phyloP scores from a whole-genome alignment of 2,113 vertebrate species.

The Ceyx cyanopectus region DNA sequence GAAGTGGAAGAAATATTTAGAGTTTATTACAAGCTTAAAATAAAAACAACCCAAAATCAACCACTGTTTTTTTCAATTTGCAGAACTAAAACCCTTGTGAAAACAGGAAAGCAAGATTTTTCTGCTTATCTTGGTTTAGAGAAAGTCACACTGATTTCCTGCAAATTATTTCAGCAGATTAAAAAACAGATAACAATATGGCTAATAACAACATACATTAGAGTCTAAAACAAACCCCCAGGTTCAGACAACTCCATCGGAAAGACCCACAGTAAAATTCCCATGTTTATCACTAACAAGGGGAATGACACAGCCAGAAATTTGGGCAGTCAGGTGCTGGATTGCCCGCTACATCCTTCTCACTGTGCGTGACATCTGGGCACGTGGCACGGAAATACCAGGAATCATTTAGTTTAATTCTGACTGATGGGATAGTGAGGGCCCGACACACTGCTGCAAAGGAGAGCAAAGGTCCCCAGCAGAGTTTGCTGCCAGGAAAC shows the following conservation, averaged over 20 bases:
- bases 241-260: not conserved
- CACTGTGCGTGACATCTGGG: not conserved
- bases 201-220: not conserved
- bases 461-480: not conserved
- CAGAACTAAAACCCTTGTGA: not conserved
- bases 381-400: not conserved
- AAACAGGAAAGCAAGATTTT: constrained; percentile 8
- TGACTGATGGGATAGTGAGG: accelerated
- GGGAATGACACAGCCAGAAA: not conserved
- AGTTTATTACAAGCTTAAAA: not conserved
- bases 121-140: not conserved
- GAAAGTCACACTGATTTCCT: not conserved
- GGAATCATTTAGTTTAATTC: not conserved
- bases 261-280: not conserved
- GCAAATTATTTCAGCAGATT: not conserved
- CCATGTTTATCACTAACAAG: not conserved
- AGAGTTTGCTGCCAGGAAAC: not conserved
- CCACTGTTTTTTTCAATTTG: not conserved
- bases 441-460: not conserved
- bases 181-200: not conserved
- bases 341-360: not conserved
- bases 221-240: not conserved
- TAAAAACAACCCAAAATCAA: not conserved
- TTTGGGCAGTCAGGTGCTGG: not conserved
- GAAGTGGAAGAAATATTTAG: not conserved